Evolutionary conservation across 2,888 invertebrate species (phyloP).

Genomic region (Branchinecta sandiegonensis): DNA sequence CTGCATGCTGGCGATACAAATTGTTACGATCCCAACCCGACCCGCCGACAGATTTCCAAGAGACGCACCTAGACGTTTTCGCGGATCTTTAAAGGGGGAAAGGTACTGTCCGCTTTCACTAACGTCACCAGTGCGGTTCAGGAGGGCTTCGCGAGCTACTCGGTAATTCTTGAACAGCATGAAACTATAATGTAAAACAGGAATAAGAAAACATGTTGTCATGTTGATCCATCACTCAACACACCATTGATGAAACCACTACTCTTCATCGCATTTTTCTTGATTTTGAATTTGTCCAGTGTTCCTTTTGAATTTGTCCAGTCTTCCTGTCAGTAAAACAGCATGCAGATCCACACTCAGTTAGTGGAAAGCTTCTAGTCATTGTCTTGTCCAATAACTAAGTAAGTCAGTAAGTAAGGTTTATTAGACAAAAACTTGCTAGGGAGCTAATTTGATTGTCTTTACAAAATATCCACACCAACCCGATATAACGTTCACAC

Average conservation of each 20-base stretch:
- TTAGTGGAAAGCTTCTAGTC: too few relatives aligned
- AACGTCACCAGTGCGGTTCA: conserved; percentile 80
- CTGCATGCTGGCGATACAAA: conserved; percentile 45
- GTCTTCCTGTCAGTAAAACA: too few relatives aligned
- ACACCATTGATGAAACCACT: too few relatives aligned
- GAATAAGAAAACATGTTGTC: background rate
- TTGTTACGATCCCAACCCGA: conserved; percentile 55
- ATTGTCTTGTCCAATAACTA: too few relatives aligned
- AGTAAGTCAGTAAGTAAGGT: too few relatives aligned
- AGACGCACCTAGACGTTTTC: conserved; percentile 67
- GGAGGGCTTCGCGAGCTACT: conserved; percentile 65
- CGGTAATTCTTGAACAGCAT: conserved; percentile 72
- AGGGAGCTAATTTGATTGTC: too few relatives aligned
- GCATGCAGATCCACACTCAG: too few relatives aligned
- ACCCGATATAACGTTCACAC: background rate
- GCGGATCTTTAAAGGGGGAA: conserved; percentile 76
- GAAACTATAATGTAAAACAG: conserved; percentile 45
- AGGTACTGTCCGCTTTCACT: conserved; percentile 72
- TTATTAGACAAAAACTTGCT: too few relatives aligned
- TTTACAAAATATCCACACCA: background rate
- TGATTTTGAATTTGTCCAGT: too few relatives aligned
- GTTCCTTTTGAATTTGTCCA: too few relatives aligned
- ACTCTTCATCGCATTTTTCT: too few relatives aligned
- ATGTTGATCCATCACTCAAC: too few relatives aligned
- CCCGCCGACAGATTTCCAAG: conserved; percentile 75